Evolutionary conservation across 2,888 invertebrate genomes (phyloP), one percentile per base, ranked within the genome.

Genomic region (Nebria salina): DNA sequence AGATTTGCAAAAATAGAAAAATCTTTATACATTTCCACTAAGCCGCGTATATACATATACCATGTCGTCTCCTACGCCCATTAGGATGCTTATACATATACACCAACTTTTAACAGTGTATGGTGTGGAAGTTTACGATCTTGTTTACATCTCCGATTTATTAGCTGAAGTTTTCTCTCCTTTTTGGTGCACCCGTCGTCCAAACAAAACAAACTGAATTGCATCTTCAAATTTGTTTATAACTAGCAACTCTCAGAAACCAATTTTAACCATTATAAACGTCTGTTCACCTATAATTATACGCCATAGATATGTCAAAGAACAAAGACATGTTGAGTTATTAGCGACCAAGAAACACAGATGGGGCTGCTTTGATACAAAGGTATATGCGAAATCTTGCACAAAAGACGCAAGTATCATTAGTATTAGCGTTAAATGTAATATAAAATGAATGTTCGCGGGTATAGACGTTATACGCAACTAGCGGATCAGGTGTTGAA

Each of bases 401-500:
- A 34, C 34, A 34, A 34, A 34, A 34, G 34, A 34, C 34, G 34
- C 34, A 34, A 34, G 34, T 34, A 34, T 34, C 34, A 5, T 34
- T 34, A 34, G 34, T 34, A 34, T 34, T 34, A 34, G 34, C 34
- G 34, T 34, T 4, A 34, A 5, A 34, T 34, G 34, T 34, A 5
- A 34, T 4, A 34, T 34, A 34, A 34, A 34, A 34, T 34, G 2
- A 34, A 34, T 34, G 34, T 34, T 34, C 34, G 34, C 34, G 54
- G 4, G 11, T 54, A 1, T 11, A 54, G 6, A 11, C 13, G n/a
- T 9, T 68, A 5, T 68, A n/a, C 26, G 7, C 8, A 25, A 5
- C 68, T n/a, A 26, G n/a, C 13, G 9, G 68, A 25, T 25, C 68
- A 68, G 68, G 68, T 68, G 68, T 26, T 68, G 13, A 68, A 68